A percentile compares a stretch with the other conserved stretches of the same genome.
Conservation (phyloP, 2,113 vertebrate genomes). For the Amazona vittata region DNA sequence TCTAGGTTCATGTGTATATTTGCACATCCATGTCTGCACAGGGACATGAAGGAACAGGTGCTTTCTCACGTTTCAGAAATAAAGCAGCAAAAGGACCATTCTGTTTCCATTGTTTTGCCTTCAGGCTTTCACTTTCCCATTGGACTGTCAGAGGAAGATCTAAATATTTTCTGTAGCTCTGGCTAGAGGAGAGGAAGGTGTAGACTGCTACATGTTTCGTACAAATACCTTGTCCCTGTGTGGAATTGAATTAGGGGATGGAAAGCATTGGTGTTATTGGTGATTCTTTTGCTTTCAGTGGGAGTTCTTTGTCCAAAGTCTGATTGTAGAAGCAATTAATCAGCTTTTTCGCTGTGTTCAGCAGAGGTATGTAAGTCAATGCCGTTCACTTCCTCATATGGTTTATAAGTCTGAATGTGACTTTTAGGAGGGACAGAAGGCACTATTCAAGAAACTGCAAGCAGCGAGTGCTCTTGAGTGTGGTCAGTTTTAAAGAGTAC, state of each 20-base stretch:
- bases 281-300: not conserved
- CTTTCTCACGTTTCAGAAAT: not conserved
- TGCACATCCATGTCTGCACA: not conserved
- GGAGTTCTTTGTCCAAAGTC: not conserved
- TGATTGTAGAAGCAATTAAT: not conserved
- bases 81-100: not conserved
- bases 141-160: not conserved
- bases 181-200: not conserved
- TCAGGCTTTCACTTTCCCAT: not conserved
- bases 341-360: not conserved
- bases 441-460: not conserved
- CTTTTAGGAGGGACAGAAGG: not conserved
- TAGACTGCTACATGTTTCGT: not conserved
- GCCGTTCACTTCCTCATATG: not conserved
- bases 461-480: rapidly evolving
- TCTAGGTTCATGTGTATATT: not conserved
- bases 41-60: not conserved
- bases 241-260: not conserved
- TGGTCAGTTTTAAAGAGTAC: not conserved
- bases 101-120: not conserved
- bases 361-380: not conserved
- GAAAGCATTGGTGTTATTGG: not conserved
- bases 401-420: not conserved
- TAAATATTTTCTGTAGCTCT: not conserved
- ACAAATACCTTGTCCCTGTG: not conserved